These are phyloP conservation scores for Myripristis jacobus DNA, from an alignment of 2,797 vertebrate species.

Conservation along the genomic window DNA sequence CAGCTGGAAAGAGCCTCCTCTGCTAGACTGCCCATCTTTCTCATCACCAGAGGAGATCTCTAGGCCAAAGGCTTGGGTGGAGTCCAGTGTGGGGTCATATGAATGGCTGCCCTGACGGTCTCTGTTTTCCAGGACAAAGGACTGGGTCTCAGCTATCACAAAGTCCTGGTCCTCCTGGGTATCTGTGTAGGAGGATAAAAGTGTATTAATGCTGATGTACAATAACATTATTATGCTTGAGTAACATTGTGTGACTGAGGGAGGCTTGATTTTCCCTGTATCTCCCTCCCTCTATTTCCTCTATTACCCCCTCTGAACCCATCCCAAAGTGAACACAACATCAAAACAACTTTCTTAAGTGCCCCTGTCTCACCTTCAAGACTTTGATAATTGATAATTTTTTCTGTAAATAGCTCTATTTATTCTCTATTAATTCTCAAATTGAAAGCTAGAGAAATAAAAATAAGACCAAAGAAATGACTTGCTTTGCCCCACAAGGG, in stretches of 20 bases:
- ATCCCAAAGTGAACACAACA: conserved; percentile 7
- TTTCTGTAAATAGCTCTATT: background rate
- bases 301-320: conserved; percentile 47
- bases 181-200: conserved; percentile 54
- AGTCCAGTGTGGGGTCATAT: conserved; percentile 17
- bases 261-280: conserved; percentile 77
- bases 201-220: background rate
- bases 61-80: conserved; percentile 33
- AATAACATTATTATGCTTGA: conserved; percentile 58
- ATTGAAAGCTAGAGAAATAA: background rate
- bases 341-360: conserved; percentile 4
- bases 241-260: conserved; percentile 55
- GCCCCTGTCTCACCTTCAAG: background rate
- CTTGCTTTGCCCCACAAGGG: background rate
- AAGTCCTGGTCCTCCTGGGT: conserved; percentile 74
- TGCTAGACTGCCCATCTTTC: conserved; percentile 27
- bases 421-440: background rate
- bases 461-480: background rate
- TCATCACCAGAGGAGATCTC: conserved; percentile 41
- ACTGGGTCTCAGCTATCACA: conserved; percentile 82
- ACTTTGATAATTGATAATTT: background rate
- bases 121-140: conserved; percentile 66
- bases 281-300: conserved; percentile 54
- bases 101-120: conserved; percentile 2
- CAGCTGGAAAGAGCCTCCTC: conserved; percentile 62